A percentile compares a stretch with the other conserved stretches of the same genome.
Conservation (phyloP, 2,888 invertebrate genomes). For the Spisula subtruncata region DNA sequence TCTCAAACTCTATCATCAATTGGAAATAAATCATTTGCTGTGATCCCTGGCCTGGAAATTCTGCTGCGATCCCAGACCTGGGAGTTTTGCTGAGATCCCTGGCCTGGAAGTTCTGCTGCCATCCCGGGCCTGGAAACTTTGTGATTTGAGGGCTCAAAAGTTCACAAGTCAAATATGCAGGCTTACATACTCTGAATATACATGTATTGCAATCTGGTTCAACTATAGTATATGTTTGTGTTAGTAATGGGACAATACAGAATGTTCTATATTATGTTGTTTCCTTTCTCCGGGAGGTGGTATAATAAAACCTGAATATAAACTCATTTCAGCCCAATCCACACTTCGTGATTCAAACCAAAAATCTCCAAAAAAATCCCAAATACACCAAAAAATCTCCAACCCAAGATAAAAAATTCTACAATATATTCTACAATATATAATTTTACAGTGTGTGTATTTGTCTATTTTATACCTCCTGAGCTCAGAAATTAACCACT, state of each 20-base stretch:
- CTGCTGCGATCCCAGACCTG: too few relatives aligned
- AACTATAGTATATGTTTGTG: neutral
- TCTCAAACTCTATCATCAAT: too few relatives aligned
- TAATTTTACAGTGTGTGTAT: slow-evolving; percentile 3
- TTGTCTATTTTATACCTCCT: slow-evolving; percentile 36
- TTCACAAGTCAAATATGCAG: too few relatives aligned
- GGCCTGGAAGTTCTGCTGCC: too few relatives aligned
- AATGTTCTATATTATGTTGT: neutral
- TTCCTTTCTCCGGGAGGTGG: neutral
- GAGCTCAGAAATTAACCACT: slow-evolving; percentile 47
- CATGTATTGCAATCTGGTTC: neutral
- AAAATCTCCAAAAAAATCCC: neutral
- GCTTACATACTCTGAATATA: too few relatives aligned
- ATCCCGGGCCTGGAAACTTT: too few relatives aligned
- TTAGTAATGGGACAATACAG: neutral
- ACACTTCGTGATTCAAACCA: neutral
- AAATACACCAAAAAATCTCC: neutral
- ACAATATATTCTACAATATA: slow-evolving; percentile 13
- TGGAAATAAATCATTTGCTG: too few relatives aligned
- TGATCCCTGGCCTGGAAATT: too few relatives aligned
- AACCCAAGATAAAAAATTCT: neutral
- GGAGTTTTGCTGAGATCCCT: too few relatives aligned
- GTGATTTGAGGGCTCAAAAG: too few relatives aligned
- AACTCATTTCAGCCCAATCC: neutral
- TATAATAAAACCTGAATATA: neutral